These are phyloP conservation scores for Tryphoninae sp. DNA, from an alignment of 2,888 invertebrate genomes.

Conservation along the genomic window DNA sequence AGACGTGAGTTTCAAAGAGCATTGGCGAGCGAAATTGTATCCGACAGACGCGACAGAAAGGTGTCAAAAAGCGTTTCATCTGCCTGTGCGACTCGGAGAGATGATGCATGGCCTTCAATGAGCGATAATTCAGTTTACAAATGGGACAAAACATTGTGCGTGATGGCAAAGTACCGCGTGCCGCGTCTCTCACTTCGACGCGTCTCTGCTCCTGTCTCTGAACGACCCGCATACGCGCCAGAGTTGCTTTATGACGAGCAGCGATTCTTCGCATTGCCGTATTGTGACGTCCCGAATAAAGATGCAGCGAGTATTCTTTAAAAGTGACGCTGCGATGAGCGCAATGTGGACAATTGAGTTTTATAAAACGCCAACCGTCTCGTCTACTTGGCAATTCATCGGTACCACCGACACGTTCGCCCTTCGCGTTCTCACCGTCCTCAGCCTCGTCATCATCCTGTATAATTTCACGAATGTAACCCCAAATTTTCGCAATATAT, in stretches of 20 bases:
- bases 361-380: slow-evolving; percentile 84
- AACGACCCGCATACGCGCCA: slow-evolving; percentile 89
- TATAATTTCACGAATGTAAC: not conserved
- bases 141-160: slow-evolving; percentile 88
- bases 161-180: slow-evolving; percentile 84
- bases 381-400: slow-evolving; percentile 78
- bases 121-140: slow-evolving; percentile 89
- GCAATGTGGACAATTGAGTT: slow-evolving; percentile 90
- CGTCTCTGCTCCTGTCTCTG: slow-evolving; percentile 91
- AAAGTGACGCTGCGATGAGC: slow-evolving; percentile 89
- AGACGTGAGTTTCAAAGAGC: slow-evolving; percentile 92
- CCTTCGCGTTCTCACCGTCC: slow-evolving; percentile 76
- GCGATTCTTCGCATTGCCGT: slow-evolving; percentile 89
- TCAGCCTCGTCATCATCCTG: slow-evolving; percentile 76
- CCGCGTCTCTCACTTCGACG: slow-evolving; percentile 86
- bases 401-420: slow-evolving; percentile 76
- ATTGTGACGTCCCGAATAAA: slow-evolving; percentile 88
- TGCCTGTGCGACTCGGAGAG: slow-evolving; percentile 90
- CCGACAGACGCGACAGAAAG: slow-evolving; percentile 90
- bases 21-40: slow-evolving; percentile 91
- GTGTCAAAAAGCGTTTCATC: slow-evolving; percentile 93
- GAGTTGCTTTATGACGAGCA: slow-evolving; percentile 87
- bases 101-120: slow-evolving; percentile 90
- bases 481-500: not conserved
- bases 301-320: slow-evolving; percentile 88